phyloP scores from a whole-genome alignment of 2,113 vertebrate species.

The Anhinga anhinga region DNA sequence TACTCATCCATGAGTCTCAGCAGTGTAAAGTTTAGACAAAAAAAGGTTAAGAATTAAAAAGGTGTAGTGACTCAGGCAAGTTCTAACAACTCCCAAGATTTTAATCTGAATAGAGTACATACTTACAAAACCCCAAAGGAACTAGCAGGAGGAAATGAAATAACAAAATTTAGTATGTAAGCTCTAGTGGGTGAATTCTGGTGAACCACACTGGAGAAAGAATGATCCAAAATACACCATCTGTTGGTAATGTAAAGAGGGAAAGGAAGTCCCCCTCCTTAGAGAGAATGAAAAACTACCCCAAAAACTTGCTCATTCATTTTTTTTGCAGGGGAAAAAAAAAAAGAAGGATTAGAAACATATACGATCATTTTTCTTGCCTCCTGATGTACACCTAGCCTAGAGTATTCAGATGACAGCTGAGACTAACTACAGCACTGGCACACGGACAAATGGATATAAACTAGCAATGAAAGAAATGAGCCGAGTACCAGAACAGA shows the following conservation, averaged over 20 bases:
- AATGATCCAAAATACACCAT: background rate
- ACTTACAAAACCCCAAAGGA: background rate
- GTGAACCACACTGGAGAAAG: background rate
- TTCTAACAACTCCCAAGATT: background rate
- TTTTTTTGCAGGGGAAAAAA: background rate
- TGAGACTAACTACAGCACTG: background rate
- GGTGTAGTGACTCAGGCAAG: background rate
- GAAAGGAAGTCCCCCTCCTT: background rate
- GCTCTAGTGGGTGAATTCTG: background rate
- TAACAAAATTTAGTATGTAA: fast-evolving
- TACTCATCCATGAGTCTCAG: background rate
- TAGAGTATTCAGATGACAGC: background rate
- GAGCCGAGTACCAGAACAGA: background rate
- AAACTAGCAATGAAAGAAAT: background rate
- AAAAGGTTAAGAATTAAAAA: background rate
- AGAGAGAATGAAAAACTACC: background rate
- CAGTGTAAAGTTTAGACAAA: background rate
- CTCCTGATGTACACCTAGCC: background rate
- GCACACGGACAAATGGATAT: background rate
- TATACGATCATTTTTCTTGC: background rate
- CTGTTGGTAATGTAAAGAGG: background rate
- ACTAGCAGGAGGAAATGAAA: background rate
- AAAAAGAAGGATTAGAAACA: background rate
- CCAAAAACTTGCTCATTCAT: background rate
- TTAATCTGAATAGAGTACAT: background rate